Evolutionary conservation across 2,888 invertebrate species (phyloP), one percentile per base, ranked within the genome.

Genomic region (Lydus trimaculatus): DNA sequence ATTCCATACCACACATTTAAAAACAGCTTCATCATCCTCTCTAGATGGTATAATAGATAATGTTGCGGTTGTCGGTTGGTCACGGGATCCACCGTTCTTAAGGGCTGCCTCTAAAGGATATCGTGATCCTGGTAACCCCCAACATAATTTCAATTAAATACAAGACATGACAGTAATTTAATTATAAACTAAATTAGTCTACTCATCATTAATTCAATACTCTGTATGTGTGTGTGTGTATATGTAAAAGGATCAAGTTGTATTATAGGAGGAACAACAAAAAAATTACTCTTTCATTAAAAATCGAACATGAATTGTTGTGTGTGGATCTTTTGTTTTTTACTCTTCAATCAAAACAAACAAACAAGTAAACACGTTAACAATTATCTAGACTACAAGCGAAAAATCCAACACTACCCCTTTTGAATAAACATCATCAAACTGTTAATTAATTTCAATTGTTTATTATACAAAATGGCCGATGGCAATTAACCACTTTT

Each of bases 1-100:
- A 87, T 97, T 97, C 89, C 93, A 92, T 63, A 97, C 96, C 73
- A 93, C 92, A 84, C 97, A 97, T 69, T 93, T 90, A 86, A 92
- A 96, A 63, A 90, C 88, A 68, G 94, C 92, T 11, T 92, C 92
- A 81, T 97, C 96, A 84, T 97, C 96, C 73, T 94, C 94, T 73
- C 94, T 91, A 33, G 90, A 89, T 4, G 97, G 96, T 71, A 89
- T 90, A 75, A 97, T 86, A 31, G 90, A 87, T 62, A 96, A 87
- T 9, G 93, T 92, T 5, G 93, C 92, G 62, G 91, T 90, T 17
- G 94, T 93, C 25, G 93, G 90, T 78, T 91, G 91, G 74, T 92
- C 91, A 72, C 93, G 89, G 17, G 92, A 91, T 73, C 91, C 91
- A 48, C 93, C 94, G 79, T 90, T 89, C 72, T 89, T 89, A 74